Evolutionary conservation across 1,140 invertebrate species (phyloP).

Genomic region (Diorhabda carinulata): DNA sequence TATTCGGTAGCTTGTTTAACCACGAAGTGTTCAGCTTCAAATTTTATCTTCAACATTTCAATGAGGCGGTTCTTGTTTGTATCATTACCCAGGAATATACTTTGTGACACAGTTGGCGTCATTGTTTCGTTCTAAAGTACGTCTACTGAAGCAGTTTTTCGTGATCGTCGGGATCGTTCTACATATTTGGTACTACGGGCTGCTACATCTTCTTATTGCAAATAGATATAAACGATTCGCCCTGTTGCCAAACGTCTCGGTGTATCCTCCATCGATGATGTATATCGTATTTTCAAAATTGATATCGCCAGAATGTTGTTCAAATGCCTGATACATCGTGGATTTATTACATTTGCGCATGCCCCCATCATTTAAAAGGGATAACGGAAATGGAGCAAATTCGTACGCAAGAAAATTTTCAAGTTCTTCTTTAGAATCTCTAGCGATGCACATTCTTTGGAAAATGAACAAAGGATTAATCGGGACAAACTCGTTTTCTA

Average conservation of each 20-base stretch:
- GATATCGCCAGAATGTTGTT: neutral
- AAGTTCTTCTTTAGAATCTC: neutral
- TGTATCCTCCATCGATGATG: constrained; percentile 40
- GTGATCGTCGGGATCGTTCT: neutral
- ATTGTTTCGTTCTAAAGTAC: neutral
- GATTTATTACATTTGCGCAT: neutral
- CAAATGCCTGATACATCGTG: constrained; percentile 1
- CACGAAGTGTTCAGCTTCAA: neutral
- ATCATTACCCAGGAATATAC: neutral
- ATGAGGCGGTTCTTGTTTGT: neutral
- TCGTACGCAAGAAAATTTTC: neutral
- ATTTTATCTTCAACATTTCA: neutral
- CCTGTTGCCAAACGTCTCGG: constrained; percentile 36
- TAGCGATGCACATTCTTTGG: constrained; percentile 4
- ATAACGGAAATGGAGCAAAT: neutral
- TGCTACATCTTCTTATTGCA: constrained; percentile 24
- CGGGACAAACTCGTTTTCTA: neutral
- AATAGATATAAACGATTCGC: constrained; percentile 41
- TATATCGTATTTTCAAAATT: constrained; percentile 21
- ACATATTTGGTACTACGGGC: neutral
- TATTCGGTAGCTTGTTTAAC: constrained; percentile 15
- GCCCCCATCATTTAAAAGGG: constrained; percentile 1
- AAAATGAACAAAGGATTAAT: neutral
- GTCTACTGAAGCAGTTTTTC: neutral
- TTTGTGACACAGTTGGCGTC: neutral